Conservation (phyloP, 2,113 vertebrate species). For the Empidonax alnorum region DNA sequence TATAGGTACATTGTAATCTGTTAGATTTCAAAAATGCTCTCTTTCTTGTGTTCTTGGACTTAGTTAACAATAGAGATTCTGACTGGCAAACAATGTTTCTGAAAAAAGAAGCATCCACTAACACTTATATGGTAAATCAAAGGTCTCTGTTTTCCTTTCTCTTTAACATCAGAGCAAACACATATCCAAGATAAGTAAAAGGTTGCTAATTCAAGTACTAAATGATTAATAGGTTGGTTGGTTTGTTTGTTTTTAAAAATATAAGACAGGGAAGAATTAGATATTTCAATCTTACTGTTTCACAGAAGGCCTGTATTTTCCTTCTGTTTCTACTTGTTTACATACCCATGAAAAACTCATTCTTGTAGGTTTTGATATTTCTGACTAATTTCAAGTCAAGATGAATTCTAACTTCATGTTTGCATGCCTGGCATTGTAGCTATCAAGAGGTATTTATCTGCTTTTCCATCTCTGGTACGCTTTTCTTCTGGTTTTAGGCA, state of each 20-base stretch:
- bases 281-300: background rate
- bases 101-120: background rate
- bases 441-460: background rate
- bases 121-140: background rate
- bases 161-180: background rate
- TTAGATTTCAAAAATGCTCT: background rate
- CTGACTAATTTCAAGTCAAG: background rate
- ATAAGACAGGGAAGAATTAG: background rate
- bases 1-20: background rate
- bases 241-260: background rate
- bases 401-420: background rate
- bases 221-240: rapidly evolving
- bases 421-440: background rate
- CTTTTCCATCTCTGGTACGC: background rate
- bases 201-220: background rate
- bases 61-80: background rate
- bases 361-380: background rate
- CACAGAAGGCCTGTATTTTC: background rate
- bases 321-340: background rate
- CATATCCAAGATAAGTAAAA: background rate
- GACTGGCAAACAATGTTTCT: background rate
- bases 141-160: background rate
- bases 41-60: background rate
- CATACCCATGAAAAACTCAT: background rate
- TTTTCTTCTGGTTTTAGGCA: background rate